These are phyloP conservation scores for Agriopis marginaria DNA, from an alignment of 2,888 invertebrate genomes.

Conservation along the genomic window DNA sequence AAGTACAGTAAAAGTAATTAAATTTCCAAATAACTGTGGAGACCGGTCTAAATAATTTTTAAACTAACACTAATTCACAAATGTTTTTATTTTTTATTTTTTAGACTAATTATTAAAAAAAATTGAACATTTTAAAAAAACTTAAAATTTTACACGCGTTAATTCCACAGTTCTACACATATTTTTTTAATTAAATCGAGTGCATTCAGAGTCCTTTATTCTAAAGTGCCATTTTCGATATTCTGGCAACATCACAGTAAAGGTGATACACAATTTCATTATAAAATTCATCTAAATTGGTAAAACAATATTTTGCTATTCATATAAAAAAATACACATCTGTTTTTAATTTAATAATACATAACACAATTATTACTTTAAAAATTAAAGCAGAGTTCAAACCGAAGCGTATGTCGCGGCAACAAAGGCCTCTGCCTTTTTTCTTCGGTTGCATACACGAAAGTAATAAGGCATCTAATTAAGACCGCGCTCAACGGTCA, in stretches of 20 bases:
- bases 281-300: neutral
- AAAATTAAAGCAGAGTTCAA: too few species aligned
- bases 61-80: neutral
- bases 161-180: conserved; percentile 6
- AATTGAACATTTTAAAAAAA: neutral
- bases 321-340: too few species aligned
- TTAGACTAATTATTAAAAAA: neutral
- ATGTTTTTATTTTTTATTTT: neutral
- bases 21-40: conserved; percentile 3
- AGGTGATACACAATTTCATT: conserved; percentile 23
- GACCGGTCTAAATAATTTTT: neutral
- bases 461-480: too few species aligned
- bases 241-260: conserved; percentile 15
- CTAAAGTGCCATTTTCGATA: conserved; percentile 7
- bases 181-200: conserved; percentile 7
- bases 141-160: neutral
- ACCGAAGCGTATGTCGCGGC: too few species aligned
- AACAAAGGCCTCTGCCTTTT: too few species aligned
- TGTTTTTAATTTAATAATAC: too few species aligned
- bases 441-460: too few species aligned
- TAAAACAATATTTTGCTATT: too few species aligned
- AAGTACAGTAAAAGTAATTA: neutral
- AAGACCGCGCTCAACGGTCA: too few species aligned
- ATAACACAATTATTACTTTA: too few species aligned
- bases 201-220: conserved; percentile 25